Conservation (phyloP, 2,888 invertebrate genomes). For the Rutpela maculata region DNA sequence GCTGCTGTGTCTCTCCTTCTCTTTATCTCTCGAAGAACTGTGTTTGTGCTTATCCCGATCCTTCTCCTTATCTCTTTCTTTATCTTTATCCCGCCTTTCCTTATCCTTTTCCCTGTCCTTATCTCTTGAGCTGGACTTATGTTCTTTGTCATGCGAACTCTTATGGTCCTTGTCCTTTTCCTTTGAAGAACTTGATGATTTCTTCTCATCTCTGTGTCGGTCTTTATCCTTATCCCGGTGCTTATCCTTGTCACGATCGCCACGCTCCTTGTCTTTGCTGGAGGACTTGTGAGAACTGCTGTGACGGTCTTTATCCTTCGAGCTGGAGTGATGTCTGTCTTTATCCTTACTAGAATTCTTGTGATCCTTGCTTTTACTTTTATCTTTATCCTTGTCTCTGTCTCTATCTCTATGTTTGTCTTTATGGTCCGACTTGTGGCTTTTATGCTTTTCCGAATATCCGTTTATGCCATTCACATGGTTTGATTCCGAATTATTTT, state of each 20-base stretch:
- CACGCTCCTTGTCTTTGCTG: slow-evolving; percentile 73
- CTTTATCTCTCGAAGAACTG: slow-evolving; percentile 67
- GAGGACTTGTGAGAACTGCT: slow-evolving; percentile 67
- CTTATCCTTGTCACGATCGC: slow-evolving; percentile 64
- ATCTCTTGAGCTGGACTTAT: slow-evolving; percentile 63
- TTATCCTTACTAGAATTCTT: slow-evolving; percentile 69
- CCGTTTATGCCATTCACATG: slow-evolving; percentile 90
- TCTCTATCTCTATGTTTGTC: slow-evolving; percentile 78
- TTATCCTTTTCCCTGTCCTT: slow-evolving; percentile 66
- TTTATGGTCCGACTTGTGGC: slow-evolving; percentile 78
- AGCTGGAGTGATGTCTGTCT: slow-evolving; percentile 82
- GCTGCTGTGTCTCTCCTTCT: slow-evolving; percentile 71
- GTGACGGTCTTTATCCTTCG: slow-evolving; percentile 76
- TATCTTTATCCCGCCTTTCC: slow-evolving; percentile 66
- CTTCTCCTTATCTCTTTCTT: slow-evolving; percentile 72
- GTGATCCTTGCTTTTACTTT: slow-evolving; percentile 68
- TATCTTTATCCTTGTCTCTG: slow-evolving; percentile 71
- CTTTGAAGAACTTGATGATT: slow-evolving; percentile 70
- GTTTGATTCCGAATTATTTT: slow-evolving; percentile 69
- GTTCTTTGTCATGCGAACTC: slow-evolving; percentile 68
- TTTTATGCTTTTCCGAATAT: slow-evolving; percentile 77
- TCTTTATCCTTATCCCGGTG: slow-evolving; percentile 65
- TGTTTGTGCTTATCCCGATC: slow-evolving; percentile 67
- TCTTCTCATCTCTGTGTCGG: slow-evolving; percentile 69
- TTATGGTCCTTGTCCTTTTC: slow-evolving; percentile 66